Base-by-base conservation (phyloP, 2,797 vertebrate species). In the Coregonus suidteri region DNA sequence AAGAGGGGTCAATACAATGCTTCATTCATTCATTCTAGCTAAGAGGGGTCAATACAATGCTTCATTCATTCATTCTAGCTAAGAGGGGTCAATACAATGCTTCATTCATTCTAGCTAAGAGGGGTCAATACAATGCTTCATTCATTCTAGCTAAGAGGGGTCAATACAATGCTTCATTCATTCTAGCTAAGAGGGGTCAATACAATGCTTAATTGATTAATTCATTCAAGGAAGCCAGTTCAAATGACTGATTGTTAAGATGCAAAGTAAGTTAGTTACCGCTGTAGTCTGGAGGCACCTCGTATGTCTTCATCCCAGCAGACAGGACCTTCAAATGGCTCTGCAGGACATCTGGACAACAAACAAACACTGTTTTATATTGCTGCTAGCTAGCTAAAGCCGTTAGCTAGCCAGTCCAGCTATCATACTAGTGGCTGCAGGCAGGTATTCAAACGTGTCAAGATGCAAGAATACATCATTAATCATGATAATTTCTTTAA, bases 201-300 rank as follows among this genome's bases (percentile, higher is more conserved):
- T 1, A 37, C 35, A 6, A 37, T 37, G 35, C 1, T 37, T 37
- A 0, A 37, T 37, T 1, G 5, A 37, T 56, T 6, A 1, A 59
- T 59, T n/a, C 18, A 59, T 64, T 64, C 20, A 25, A 11, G n/a
- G 6, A 59, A 4, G 7, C 11, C 20, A 18, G 9, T 25, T 25
- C 59, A 9, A 30, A 11, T 11, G 41, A 47, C 11, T 47, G 41
- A 47, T 11, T 47, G 9, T 9, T 64, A 64, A 64, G 7, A 1
- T 64, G 4, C 1, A 25, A 59, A 6, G 59, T 13, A 11, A 64
- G 59, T 5, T 25, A 13, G 2, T 25, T 93, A 98, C 97, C 93
- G n/a, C 92, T 95, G 84, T 91, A 97, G 82, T 96, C 90, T 25
- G 96, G 97, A 4, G 96, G 96, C 1, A 93, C 79, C 0, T 89